Conservation (phyloP, 2,888 invertebrate species). For the Geotrupes spiniger region DNA sequence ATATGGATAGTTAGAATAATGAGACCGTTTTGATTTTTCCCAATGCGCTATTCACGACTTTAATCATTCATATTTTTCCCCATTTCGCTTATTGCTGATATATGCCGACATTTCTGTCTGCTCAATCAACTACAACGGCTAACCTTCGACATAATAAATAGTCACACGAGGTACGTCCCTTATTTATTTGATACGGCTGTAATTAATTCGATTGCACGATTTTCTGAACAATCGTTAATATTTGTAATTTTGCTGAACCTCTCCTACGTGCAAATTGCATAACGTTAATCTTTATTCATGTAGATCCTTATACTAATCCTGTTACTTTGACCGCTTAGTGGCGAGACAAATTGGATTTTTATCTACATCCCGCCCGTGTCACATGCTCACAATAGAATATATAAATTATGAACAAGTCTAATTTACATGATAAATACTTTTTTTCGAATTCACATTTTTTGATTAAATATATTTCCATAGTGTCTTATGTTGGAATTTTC, state of each 20-base stretch:
- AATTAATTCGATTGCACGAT: slow-evolving; percentile 12
- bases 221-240: slow-evolving; percentile 2
- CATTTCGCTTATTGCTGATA: not conserved
- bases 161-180: slow-evolving; percentile 12
- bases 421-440: slow-evolving; percentile 4
- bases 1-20: not conserved
- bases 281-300: slow-evolving; percentile 8
- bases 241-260: slow-evolving; percentile 10
- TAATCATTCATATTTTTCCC: slow-evolving; percentile 9
- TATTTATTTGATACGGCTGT: slow-evolving; percentile 8
- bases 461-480: not conserved
- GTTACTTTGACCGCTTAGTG: slow-evolving; percentile 6
- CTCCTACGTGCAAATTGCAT: slow-evolving; percentile 11
- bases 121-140: slow-evolving; percentile 5
- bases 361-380: slow-evolving; percentile 4
- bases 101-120: slow-evolving; percentile 2
- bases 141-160: slow-evolving; percentile 12
- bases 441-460: not conserved
- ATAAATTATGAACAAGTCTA: not conserved
- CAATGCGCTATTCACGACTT: slow-evolving; percentile 9
- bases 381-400: slow-evolving; percentile 2
- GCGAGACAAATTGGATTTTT: slow-evolving; percentile 9
- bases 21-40: slow-evolving; percentile 5
- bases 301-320: slow-evolving; percentile 13
- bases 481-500: not conserved